Percentiles rank a stretch among this genome's conserved stretches.
Evolutionary conservation across 2,113 vertebrate genomes (phyloP).

Genomic region (Gymnorhina tibicen): DNA sequence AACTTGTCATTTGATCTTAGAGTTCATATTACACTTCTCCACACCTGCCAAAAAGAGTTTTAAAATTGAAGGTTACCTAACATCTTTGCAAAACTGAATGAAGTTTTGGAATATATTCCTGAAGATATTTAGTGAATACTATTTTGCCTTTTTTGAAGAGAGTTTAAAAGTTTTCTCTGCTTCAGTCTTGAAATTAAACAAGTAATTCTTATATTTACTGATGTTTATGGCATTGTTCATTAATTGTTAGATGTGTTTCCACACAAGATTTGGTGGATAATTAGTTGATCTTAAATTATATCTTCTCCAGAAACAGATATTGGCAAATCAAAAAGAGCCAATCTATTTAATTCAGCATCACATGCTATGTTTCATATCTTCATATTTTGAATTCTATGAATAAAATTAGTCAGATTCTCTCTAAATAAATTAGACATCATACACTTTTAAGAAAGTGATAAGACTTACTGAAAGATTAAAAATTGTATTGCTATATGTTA

Average conservation of each 20-base stretch:
- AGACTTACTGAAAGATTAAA: neutral
- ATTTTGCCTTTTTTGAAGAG: neutral
- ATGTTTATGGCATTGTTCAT: neutral
- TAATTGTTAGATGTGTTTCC: neutral
- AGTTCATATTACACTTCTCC: neutral
- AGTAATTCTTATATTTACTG: neutral
- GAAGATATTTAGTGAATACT: neutral
- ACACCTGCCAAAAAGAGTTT: neutral
- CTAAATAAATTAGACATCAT: neutral
- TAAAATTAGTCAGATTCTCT: neutral
- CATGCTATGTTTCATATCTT: neutral
- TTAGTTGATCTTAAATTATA: neutral
- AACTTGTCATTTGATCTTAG: neutral
- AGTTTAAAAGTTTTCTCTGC: neutral
- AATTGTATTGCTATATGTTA: neutral
- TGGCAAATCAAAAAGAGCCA: neutral
- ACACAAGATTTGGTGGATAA: neutral
- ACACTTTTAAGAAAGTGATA: neutral
- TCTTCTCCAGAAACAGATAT: neutral
- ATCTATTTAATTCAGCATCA: neutral
- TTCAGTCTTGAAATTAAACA: neutral
- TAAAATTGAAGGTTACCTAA: neutral
- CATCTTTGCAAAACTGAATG: neutral
- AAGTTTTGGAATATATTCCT: neutral
- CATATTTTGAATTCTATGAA: neutral